phyloP scores from a whole-genome alignment of 2,113 vertebrate genomes.

The Nothocercus julius region DNA sequence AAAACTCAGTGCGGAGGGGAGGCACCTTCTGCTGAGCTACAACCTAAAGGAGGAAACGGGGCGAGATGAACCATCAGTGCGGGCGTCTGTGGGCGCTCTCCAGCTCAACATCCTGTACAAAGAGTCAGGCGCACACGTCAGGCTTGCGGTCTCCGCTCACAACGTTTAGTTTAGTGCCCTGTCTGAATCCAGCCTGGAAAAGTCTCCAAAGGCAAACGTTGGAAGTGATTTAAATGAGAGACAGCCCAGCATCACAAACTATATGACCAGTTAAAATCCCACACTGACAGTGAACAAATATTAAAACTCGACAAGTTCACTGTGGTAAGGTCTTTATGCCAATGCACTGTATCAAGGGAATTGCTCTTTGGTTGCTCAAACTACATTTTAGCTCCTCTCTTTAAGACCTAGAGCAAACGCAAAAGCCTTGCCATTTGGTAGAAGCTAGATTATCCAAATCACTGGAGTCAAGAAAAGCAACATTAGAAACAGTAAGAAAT shows the following conservation, averaged over 20 bases:
- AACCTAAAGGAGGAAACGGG: neutral
- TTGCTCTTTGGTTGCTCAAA: neutral
- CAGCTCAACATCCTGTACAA: neutral
- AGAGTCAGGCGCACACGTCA: neutral
- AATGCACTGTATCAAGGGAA: neutral
- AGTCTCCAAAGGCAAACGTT: neutral
- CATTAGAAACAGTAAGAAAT: neutral
- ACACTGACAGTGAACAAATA: neutral
- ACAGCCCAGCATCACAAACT: neutral
- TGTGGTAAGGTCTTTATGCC: neutral
- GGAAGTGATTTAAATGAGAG: neutral
- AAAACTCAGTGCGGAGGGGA: neutral
- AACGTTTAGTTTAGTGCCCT: neutral
- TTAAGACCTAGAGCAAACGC: neutral
- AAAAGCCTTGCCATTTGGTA: neutral
- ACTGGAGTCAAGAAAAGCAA: neutral
- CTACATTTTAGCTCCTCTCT: neutral
- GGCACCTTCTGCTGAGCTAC: neutral
- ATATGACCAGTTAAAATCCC: neutral
- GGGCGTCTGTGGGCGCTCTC: rapidly evolving
- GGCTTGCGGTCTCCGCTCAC: neutral
- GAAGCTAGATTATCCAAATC: neutral
- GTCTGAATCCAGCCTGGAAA: neutral
- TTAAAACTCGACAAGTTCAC: neutral
- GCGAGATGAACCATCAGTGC: neutral